Conservation (phyloP, 2,113 vertebrate species). For the Thomomys bottae region DNA sequence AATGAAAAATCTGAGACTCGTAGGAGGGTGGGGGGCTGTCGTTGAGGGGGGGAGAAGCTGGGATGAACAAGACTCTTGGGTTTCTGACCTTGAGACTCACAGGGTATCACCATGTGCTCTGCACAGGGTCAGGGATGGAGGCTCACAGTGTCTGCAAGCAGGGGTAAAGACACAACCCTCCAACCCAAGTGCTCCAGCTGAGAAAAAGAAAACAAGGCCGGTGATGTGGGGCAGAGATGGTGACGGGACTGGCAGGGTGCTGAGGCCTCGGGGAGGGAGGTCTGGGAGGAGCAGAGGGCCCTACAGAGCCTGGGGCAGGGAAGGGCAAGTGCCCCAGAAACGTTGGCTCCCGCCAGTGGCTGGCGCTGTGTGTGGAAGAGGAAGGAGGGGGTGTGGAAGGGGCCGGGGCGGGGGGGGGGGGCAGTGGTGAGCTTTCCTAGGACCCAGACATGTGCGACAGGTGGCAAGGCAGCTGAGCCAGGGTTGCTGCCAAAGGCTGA, state of each 20-base stretch:
- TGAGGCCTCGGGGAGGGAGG: neutral
- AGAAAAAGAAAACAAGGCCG: neutral
- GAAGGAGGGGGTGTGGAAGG: too few relatives aligned
- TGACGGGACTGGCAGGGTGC: too few relatives aligned
- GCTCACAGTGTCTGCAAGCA: neutral
- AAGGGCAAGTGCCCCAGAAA: too few relatives aligned
- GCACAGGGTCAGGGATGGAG: neutral
- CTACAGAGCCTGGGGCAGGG: neutral
- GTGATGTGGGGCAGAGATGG: rapidly evolving
- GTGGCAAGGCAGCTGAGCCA: too few relatives aligned
- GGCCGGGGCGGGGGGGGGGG: too few relatives aligned
- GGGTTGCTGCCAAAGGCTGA: too few relatives aligned
- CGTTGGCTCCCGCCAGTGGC: too few relatives aligned
- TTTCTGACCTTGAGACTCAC: neutral
- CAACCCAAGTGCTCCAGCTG: neutral
- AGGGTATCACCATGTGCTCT: neutral
- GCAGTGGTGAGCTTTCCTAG: too few relatives aligned
- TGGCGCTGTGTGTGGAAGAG: too few relatives aligned
- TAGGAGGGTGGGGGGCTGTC: neutral
- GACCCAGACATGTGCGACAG: too few relatives aligned
- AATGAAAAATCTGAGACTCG: neutral
- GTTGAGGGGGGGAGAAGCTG: rapidly evolving
- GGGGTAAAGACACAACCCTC: neutral
- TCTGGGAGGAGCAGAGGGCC: neutral
- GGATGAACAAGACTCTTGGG: neutral